Percentiles rank a stretch among this genome's conserved stretches.
phyloP scores from a whole-genome alignment of 2,888 invertebrate genomes.

The Copidosoma aretas region DNA sequence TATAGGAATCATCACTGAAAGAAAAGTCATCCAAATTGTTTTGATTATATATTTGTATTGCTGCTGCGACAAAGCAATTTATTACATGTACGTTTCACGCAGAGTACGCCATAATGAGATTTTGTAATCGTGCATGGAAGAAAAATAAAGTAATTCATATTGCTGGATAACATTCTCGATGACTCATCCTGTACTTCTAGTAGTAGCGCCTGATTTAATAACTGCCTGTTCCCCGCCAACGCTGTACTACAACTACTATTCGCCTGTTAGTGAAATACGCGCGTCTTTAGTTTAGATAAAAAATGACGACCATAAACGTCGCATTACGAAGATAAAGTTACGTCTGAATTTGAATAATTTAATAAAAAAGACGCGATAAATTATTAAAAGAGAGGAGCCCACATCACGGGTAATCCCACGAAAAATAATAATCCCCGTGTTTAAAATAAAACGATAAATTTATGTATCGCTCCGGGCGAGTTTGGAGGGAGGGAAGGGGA shows the following conservation, averaged over 20 bases:
- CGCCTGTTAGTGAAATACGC: neutral
- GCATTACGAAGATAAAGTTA: slow-evolving; percentile 16
- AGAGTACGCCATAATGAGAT: neutral
- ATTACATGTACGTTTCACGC: too few relatives aligned
- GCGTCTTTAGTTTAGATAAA: neutral
- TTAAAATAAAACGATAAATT: slow-evolving; percentile 25
- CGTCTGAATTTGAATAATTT: slow-evolving; percentile 15
- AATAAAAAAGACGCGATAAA: slow-evolving; percentile 5
- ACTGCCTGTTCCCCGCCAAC: neutral
- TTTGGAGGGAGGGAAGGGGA: too few relatives aligned
- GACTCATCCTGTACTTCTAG: too few relatives aligned
- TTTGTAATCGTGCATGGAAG: neutral
- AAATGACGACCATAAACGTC: slow-evolving; percentile 22
- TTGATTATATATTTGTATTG: too few relatives aligned
- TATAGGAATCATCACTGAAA: too few relatives aligned
- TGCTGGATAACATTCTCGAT: too few relatives aligned
- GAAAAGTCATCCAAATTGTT: too few relatives aligned
- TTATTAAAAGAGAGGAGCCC: neutral
- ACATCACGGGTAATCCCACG: neutral
- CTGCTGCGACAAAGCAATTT: too few relatives aligned
- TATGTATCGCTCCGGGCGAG: slow-evolving; percentile 7
- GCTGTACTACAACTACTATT: too few relatives aligned
- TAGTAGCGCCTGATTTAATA: neutral
- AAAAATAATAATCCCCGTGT: neutral
- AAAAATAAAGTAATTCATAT: neutral